Base-by-base conservation (phyloP, 2,797 vertebrate species). In the Pangasius sanitwongsei region DNA sequence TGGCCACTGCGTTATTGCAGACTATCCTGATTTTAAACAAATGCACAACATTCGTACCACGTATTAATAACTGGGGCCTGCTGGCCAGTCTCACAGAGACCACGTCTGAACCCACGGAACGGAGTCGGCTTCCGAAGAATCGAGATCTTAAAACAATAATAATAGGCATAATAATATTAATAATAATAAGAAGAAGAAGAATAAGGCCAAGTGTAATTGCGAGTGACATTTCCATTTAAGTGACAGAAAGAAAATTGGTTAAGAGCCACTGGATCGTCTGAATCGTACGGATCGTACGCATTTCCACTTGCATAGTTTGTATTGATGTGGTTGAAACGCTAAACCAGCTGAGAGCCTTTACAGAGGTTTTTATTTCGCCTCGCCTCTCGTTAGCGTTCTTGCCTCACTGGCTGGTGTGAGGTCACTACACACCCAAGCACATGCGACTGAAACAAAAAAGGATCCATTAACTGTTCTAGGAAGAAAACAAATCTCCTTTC, bases 11-110 rank as follows among this genome's bases (percentile, higher is more conserved):
- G 88, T 99, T 99, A 98, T 98, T 99, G 98, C 98, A 98, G 98
- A 99, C 98, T 98, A 97, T 99, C 97, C 98, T 96, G 96, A 97
- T 96, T 96, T 98, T 98, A 99, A 98, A 99, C 98, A 97, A 99
- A 99, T 99, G 98, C 98, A 99, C 98, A 99, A 99, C 98, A 99
- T 99, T 99, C 98, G 98, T 99, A 99, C 98, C 98, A 98, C 98
- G 98, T 98, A 98, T 87, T 87, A 78, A 69, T 98, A 98, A 99
- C 97, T 98, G 97, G 98, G 98, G 98, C 98, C 97, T 97, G 97
- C 96, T 97, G 96, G 97, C 92, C 97, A 97, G 97, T 98, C 97
- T 99, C 99, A 99, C 97, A 98, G 98, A 99, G 99, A 99, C 99
- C 97, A 99, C 97, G 97, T 98, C 98, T 97, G 97, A 98, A 98